phyloP scores from a whole-genome alignment of 2,888 invertebrate species.

The Megamerina dolium region DNA sequence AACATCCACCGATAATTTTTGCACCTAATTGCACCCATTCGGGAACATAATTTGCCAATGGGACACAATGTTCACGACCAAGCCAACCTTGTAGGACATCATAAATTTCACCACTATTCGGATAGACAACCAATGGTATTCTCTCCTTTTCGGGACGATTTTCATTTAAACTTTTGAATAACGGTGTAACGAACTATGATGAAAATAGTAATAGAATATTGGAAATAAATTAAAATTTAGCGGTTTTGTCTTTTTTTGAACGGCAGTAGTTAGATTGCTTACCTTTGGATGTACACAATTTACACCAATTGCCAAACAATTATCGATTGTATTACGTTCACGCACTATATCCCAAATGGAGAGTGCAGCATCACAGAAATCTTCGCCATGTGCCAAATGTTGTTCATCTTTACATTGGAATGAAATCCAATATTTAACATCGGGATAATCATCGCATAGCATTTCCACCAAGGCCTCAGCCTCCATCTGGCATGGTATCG shows the following conservation, averaged over 20 bases:
- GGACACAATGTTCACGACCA: constrained; percentile 63
- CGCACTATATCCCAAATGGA: constrained; percentile 58
- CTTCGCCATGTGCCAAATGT: constrained; percentile 71
- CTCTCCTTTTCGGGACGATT: constrained; percentile 44
- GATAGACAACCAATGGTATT: constrained; percentile 81
- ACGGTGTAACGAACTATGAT: constrained; percentile 54
- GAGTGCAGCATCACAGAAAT: constrained; percentile 66
- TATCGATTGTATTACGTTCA: constrained; percentile 58
- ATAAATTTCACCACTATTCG: constrained; percentile 70
- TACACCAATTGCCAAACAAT: constrained; percentile 77
- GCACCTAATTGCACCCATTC: constrained; percentile 80
- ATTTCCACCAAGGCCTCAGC: constrained; percentile 76
- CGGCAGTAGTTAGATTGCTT: constrained; percentile 2
- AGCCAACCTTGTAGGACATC: constrained; percentile 54
- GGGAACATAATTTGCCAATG: constrained; percentile 65
- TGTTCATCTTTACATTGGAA: constrained; percentile 74
- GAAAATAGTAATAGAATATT: neutral
- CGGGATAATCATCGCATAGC: constrained; percentile 67
- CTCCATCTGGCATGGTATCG: constrained; percentile 82
- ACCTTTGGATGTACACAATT: constrained; percentile 73
- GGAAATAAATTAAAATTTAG: neutral
- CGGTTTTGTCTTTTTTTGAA: too few relatives aligned
- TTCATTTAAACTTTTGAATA: constrained; percentile 56
- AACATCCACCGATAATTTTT: constrained; percentile 86
- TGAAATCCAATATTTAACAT: constrained; percentile 75